phyloP scores from a whole-genome alignment of 2,113 vertebrate genomes.

The Hippocampus comes region DNA sequence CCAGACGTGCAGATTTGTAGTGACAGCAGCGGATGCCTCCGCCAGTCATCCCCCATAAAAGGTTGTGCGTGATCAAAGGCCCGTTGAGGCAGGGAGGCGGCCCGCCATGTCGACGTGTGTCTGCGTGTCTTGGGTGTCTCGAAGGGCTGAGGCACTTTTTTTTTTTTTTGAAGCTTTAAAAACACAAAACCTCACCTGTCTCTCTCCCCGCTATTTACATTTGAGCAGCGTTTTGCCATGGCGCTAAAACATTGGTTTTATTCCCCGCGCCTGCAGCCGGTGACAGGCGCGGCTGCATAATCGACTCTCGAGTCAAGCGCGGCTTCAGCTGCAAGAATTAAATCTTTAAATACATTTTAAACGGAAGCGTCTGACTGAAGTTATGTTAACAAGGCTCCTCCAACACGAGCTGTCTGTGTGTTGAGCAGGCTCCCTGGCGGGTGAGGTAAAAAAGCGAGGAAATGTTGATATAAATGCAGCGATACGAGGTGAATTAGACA shows the following conservation, averaged over 20 bases:
- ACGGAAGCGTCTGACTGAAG: slow-evolving; percentile 59
- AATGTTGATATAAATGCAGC: slow-evolving; percentile 56
- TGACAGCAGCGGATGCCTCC: slow-evolving; percentile 75
- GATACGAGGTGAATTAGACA: slow-evolving; percentile 52
- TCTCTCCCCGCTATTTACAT: slow-evolving; percentile 73
- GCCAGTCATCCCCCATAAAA: slow-evolving; percentile 76
- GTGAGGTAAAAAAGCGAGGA: slow-evolving; percentile 38
- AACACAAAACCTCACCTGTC: slow-evolving; percentile 63
- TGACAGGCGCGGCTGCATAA: slow-evolving; percentile 62
- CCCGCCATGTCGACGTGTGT: slow-evolving; percentile 58
- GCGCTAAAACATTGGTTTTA: slow-evolving; percentile 67
- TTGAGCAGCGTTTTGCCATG: slow-evolving; percentile 70
- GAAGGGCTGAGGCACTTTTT: slow-evolving; percentile 64
- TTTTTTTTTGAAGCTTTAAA: slow-evolving; percentile 61
- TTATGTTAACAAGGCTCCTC: slow-evolving; percentile 65
- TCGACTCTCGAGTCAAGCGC: slow-evolving; percentile 45
- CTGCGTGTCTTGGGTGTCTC: slow-evolving; percentile 69
- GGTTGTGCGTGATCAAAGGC: slow-evolving; percentile 74
- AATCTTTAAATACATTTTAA: slow-evolving; percentile 71
- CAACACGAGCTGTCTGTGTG: slow-evolving; percentile 26
- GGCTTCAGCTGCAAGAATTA: slow-evolving; percentile 62
- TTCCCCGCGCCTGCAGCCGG: slow-evolving; percentile 57
- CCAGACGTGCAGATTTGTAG: slow-evolving; percentile 77
- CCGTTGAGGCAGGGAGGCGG: slow-evolving; percentile 62
- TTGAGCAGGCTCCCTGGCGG: slow-evolving; percentile 39